Conservation (phyloP, 92 coral and sea anemone species). For the Siderastrea siderea region DNA sequence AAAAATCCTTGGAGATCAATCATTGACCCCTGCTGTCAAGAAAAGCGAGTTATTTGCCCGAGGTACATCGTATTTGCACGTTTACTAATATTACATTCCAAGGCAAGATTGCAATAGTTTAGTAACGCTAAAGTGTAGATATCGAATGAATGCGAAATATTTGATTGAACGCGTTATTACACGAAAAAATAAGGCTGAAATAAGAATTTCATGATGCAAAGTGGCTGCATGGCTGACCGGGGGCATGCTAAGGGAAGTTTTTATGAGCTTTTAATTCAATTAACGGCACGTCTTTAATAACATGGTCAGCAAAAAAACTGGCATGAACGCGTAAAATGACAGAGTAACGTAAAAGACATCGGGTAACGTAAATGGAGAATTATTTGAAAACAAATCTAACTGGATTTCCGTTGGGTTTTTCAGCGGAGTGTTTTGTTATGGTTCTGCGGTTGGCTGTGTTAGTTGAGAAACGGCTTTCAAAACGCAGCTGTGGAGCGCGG, state of each 20-base stretch:
- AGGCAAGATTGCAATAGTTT: neutral
- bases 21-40: conserved; percentile 23
- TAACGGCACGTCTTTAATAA: neutral
- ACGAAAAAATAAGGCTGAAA: neutral
- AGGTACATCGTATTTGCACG: neutral
- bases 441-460: conserved; percentile 22
- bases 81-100: neutral
- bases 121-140: neutral
- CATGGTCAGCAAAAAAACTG: conserved; percentile 7
- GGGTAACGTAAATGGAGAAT: neutral
- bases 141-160: neutral
- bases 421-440: conserved; percentile 34
- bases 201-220: neutral
- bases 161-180: neutral
- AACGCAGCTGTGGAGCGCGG: conserved; percentile 36
- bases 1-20: neutral
- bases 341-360: neutral
- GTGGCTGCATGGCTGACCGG: neutral
- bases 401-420: conserved; percentile 44
- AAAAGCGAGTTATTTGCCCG: conserved; percentile 22
- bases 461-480: conserved; percentile 11
- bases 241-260: neutral
- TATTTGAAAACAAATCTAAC: conserved; percentile 26
- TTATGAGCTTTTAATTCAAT: conserved; percentile 39
- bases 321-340: neutral